A percentile compares a stretch with the other conserved stretches of the same genome.
phyloP scores from a whole-genome alignment of 2,888 invertebrate species.

The Dryobotodes eremita region DNA sequence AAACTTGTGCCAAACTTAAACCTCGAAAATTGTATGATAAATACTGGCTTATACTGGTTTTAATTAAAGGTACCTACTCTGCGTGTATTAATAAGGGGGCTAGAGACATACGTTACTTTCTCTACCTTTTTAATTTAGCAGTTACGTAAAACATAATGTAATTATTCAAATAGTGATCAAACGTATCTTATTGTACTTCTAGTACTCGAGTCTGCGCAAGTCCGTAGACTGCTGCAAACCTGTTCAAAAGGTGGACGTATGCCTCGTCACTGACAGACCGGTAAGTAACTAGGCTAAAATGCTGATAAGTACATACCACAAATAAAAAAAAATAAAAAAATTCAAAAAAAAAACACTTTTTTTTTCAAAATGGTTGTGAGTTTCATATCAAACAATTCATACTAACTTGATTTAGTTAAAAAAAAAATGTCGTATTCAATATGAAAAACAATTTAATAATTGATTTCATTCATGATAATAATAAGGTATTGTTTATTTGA shows the following conservation, averaged over 20 bases:
- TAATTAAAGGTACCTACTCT: neutral
- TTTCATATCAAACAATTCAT: neutral
- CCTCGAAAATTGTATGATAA: neutral
- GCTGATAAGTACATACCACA: neutral
- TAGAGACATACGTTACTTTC: neutral
- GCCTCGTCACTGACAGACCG: conserved; percentile 71
- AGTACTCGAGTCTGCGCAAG: conserved; percentile 70
- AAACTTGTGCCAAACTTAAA: neutral
- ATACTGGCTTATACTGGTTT: neutral
- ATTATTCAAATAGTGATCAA: neutral
- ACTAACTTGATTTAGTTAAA: neutral
- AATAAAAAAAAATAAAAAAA: neutral
- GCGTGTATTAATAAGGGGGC: neutral
- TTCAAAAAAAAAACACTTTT: neutral
- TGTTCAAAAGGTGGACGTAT: conserved; percentile 70
- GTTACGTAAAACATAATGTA: neutral
- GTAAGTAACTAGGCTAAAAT: conserved; percentile 58
- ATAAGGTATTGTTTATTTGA: neutral
- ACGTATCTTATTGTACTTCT: conserved; percentile 41
- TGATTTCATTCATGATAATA: neutral
- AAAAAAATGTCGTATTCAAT: neutral
- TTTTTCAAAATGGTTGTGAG: neutral
- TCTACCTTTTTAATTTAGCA: neutral
- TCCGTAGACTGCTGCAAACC: conserved; percentile 63
- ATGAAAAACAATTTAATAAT: neutral